Percentiles rank a stretch among this genome's conserved stretches.
Evolutionary conservation across 2,888 invertebrate species (phyloP).

Genomic region (Diarsia dahlii): DNA sequence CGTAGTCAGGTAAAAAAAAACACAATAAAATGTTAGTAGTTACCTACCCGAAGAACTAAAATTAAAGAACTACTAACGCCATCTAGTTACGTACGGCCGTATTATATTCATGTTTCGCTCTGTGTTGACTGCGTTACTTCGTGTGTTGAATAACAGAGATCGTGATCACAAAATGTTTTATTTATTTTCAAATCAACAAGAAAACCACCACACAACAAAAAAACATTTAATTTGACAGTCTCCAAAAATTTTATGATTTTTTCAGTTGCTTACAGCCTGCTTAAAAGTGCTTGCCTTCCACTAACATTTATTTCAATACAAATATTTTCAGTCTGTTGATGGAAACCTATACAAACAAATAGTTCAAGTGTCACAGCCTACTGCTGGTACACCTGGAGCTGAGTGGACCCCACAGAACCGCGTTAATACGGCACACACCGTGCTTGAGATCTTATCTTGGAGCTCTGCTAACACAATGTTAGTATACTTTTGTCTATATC

Average conservation of each 20-base stretch:
- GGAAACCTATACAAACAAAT: conserved; percentile 92
- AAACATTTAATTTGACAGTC: not conserved
- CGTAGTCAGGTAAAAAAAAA: too few species aligned
- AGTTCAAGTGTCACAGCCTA: conserved; percentile 88
- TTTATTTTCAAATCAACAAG: not conserved
- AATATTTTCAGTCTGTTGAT: conserved; percentile 85
- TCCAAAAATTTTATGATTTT: not conserved
- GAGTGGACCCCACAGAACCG: conserved; percentile 80
- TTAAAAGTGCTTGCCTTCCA: not conserved
- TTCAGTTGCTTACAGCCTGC: not conserved
- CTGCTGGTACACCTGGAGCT: conserved; percentile 62
- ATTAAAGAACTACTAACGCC: conserved; percentile 6
- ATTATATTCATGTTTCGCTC: not conserved
- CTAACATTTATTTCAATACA: not conserved
- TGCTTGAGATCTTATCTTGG: conserved; percentile 94
- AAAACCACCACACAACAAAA: not conserved
- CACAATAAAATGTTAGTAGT: not conserved
- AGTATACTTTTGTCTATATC: conserved; percentile 73
- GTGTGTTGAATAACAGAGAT: conserved; percentile 5
- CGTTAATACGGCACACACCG: conserved; percentile 89
- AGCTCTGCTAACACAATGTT: conserved; percentile 92
- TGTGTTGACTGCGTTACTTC: not conserved
- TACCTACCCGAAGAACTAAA: not conserved
- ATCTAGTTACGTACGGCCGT: conserved; percentile 7
- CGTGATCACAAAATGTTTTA: not conserved